Evolutionary conservation across 1,140 invertebrate species (phyloP).

Genomic region (Coenobita brevimanus): DNA sequence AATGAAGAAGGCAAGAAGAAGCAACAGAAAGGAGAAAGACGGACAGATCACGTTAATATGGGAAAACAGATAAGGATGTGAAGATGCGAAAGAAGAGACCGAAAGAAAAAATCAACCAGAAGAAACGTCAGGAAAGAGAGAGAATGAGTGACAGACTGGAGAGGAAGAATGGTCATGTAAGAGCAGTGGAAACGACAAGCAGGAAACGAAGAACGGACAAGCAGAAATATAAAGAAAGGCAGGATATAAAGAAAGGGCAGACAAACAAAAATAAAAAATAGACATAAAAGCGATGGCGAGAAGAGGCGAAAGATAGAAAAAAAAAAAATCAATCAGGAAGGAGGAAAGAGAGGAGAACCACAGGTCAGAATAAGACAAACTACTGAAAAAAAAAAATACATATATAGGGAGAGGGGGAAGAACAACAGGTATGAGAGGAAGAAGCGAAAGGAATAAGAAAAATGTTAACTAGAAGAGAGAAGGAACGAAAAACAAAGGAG

Average conservation of each 20-base stretch:
- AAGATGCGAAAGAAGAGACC: too few relatives aligned
- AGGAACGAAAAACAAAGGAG: background rate
- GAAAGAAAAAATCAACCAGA: too few relatives aligned
- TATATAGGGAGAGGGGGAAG: background rate
- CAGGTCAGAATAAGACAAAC: background rate
- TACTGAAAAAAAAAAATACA: background rate
- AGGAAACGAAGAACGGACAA: background rate
- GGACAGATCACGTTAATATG: background rate
- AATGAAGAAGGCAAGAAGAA: too few relatives aligned
- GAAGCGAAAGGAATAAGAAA: background rate
- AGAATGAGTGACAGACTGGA: constrained; percentile 4
- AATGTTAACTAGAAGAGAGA: background rate
- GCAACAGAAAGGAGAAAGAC: too few relatives aligned
- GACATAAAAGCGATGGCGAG: background rate
- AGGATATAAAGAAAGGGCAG: background rate
- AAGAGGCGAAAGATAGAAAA: background rate
- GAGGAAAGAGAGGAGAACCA: too few relatives aligned
- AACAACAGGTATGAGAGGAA: background rate
- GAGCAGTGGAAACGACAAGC: background rate
- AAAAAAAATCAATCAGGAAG: background rate
- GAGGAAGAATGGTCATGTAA: background rate
- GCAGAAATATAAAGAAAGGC: background rate
- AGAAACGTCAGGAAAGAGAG: background rate
- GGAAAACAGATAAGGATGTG: background rate
- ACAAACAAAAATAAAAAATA: too few relatives aligned